These are phyloP conservation scores for Formica aserva DNA, from an alignment of 2,888 invertebrate genomes.

Conservation along the genomic window DNA sequence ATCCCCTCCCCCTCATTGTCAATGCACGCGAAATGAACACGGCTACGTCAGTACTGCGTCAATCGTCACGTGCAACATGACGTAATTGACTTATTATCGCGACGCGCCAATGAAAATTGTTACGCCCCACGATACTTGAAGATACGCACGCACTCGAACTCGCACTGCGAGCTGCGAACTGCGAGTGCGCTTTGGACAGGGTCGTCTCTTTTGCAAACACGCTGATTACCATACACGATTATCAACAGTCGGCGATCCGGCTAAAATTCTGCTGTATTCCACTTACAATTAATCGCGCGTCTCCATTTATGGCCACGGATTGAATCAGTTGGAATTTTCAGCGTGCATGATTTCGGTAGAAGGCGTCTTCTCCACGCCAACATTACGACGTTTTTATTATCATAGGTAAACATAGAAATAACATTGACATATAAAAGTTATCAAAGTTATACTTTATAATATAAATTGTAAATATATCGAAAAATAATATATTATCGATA, in stretches of 20 bases:
- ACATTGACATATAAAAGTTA: background rate
- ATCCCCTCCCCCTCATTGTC: background rate
- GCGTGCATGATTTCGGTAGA: background rate
- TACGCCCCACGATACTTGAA: slow-evolving; percentile 15
- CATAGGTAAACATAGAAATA: background rate
- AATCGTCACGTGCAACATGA: slow-evolving; percentile 49
- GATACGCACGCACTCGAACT: background rate
- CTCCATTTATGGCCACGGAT: slow-evolving; percentile 17
- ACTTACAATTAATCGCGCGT: slow-evolving; percentile 9
- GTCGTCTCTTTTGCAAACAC: background rate
- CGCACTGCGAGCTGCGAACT: too few species aligned
- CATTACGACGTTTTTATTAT: background rate
- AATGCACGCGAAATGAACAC: slow-evolving; percentile 20
- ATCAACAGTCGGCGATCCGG: background rate
- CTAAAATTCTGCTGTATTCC: slow-evolving; percentile 18
- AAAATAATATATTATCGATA: background rate
- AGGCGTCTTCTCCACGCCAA: background rate
- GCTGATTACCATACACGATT: background rate
- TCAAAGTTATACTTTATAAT: background rate
- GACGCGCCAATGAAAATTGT: slow-evolving; percentile 47
- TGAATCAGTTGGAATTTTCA: background rate
- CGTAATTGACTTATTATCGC: slow-evolving; percentile 53
- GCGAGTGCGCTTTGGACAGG: background rate
- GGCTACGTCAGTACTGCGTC: slow-evolving; percentile 44
- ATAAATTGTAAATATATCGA: background rate